These are phyloP conservation scores for Halesus radiatus DNA, from an alignment of 1,140 invertebrate genomes.

Conservation along the genomic window DNA sequence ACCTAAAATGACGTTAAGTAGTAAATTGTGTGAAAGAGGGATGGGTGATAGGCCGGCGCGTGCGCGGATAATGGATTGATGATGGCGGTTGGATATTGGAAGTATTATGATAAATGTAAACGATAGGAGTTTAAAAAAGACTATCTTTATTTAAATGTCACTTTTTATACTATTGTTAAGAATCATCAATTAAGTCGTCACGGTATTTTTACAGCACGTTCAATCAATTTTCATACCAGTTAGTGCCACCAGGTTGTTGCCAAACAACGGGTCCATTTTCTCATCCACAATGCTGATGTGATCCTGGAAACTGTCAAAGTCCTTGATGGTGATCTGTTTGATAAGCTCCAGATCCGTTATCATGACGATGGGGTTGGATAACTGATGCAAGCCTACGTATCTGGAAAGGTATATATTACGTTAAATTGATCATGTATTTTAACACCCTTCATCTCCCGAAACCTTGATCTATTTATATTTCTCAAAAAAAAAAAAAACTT, in stretches of 20 bases:
- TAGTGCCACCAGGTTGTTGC: slow-evolving; percentile 66
- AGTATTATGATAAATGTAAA: too few relatives aligned
- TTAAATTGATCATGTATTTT: too few relatives aligned
- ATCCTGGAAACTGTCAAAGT: slow-evolving; percentile 74
- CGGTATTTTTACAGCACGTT: too few relatives aligned
- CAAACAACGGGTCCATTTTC: slow-evolving; percentile 66
- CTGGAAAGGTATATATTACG: slow-evolving; percentile 57
- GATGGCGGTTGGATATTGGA: too few relatives aligned
- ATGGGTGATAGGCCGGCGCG: not conserved
- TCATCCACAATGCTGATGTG: slow-evolving; percentile 62
- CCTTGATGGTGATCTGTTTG: slow-evolving; percentile 70
- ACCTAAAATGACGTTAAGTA: slow-evolving; percentile 55
- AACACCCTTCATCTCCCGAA: too few relatives aligned
- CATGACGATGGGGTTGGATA: slow-evolving; percentile 66
- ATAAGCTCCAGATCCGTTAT: slow-evolving; percentile 71
- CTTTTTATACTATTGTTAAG: too few relatives aligned
- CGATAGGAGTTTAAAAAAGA: too few relatives aligned
- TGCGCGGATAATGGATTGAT: too few relatives aligned
- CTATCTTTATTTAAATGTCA: too few relatives aligned
- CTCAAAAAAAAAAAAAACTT: too few relatives aligned
- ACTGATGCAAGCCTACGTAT: slow-evolving; percentile 67
- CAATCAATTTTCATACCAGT: slow-evolving; percentile 30
- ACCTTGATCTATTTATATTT: too few relatives aligned
- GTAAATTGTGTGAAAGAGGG: not conserved
- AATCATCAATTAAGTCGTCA: too few relatives aligned